These are phyloP conservation scores for Bombus pyrosoma DNA, from an alignment of 1,140 invertebrate genomes.

Conservation along the genomic window DNA sequence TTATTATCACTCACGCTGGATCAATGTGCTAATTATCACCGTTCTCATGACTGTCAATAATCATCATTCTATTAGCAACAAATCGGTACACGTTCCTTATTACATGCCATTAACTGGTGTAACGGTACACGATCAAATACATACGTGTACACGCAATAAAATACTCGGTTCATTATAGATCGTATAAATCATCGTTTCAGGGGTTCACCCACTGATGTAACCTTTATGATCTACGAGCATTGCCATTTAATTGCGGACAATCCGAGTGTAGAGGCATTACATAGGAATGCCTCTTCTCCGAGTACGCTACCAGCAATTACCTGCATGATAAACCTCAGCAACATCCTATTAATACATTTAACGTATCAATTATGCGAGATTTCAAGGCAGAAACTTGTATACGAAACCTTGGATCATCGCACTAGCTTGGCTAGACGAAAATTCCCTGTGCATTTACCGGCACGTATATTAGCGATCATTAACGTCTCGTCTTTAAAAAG, in stretches of 20 bases:
- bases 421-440: background rate
- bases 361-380: conserved; percentile 43
- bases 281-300: background rate
- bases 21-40: conserved; percentile 21
- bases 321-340: background rate
- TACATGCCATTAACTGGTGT: background rate
- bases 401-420: background rate
- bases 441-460: background rate
- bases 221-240: conserved; percentile 42
- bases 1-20: conserved; percentile 1
- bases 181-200: conserved; percentile 33
- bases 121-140: background rate
- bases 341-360: conserved; percentile 24
- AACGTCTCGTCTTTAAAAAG: background rate
- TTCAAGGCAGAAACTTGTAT: background rate
- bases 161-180: conserved; percentile 11
- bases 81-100: background rate
- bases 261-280: background rate
- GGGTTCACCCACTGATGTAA: conserved; percentile 4
- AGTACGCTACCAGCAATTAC: conserved; percentile 22
- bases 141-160: background rate
- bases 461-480: background rate
- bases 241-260: conserved; percentile 35
- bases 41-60: conserved; percentile 37
- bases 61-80: conserved; percentile 4